These are phyloP conservation scores for Mythimna vitellina DNA, from an alignment of 2,888 invertebrate genomes.

Conservation along the genomic window DNA sequence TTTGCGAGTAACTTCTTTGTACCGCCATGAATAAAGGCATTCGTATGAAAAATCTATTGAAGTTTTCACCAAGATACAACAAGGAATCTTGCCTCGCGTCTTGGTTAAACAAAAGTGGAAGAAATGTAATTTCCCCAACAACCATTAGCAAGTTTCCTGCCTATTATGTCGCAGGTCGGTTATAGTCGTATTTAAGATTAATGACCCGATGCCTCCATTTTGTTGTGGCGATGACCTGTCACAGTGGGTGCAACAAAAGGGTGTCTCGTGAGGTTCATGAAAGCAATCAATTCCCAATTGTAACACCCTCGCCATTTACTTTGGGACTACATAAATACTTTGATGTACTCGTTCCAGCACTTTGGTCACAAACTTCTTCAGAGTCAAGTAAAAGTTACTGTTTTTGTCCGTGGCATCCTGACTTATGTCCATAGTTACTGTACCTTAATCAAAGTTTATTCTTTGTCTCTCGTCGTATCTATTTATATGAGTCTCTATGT, in stretches of 20 bases:
- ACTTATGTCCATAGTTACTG: slow-evolving; percentile 25
- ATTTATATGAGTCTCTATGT: slow-evolving; percentile 26
- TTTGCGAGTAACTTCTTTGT: slow-evolving; percentile 59
- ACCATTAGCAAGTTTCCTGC: slow-evolving; percentile 84
- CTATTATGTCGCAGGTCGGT: slow-evolving; percentile 76
- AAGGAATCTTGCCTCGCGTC: slow-evolving; percentile 63
- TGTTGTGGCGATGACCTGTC: slow-evolving; percentile 78
- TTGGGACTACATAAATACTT: slow-evolving; percentile 36
- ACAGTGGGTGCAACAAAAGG: slow-evolving; percentile 77
- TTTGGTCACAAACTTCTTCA: slow-evolving; percentile 36
- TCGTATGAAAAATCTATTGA: slow-evolving; percentile 63
- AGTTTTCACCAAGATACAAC: slow-evolving; percentile 65
- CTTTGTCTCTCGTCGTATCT: slow-evolving; percentile 27
- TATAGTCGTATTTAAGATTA: slow-evolving; percentile 87
- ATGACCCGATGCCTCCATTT: slow-evolving; percentile 80
- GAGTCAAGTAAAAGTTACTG: slow-evolving; percentile 43
- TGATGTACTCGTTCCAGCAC: slow-evolving; percentile 15
- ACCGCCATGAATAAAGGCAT: slow-evolving; percentile 52
- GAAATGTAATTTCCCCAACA: slow-evolving; percentile 84
- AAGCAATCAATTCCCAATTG: slow-evolving; percentile 75
- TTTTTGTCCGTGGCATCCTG: slow-evolving; percentile 19
- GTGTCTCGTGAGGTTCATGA: slow-evolving; percentile 65
- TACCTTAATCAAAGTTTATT: slow-evolving; percentile 46
- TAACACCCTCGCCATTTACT: slow-evolving; percentile 42
- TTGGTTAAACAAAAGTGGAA: slow-evolving; percentile 73